Evolutionary conservation across 2,797 vertebrate genomes (phyloP).

Genomic region (Neopelma chrysocephalum): DNA sequence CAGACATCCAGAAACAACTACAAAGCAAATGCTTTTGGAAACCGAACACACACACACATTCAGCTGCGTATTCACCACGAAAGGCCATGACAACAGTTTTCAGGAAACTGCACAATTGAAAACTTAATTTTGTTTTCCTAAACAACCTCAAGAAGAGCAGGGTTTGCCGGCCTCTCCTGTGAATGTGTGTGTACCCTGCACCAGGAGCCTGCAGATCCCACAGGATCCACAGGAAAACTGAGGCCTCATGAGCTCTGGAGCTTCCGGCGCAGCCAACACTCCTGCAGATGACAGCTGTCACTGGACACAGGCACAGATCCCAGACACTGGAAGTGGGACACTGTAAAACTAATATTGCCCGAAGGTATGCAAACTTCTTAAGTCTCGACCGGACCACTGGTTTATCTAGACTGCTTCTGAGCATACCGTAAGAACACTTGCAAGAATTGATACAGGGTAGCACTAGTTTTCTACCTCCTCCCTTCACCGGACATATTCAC

Average conservation of each 20-base stretch:
- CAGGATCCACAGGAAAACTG: neutral
- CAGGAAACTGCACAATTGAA: neutral
- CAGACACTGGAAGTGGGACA: neutral
- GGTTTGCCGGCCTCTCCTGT: neutral
- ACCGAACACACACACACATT: neutral
- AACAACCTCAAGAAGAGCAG: neutral
- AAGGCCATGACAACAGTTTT: neutral
- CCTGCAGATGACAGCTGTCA: constrained; percentile 52
- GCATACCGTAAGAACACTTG: neutral
- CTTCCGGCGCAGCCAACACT: neutral
- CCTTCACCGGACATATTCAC: neutral
- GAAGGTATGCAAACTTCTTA: neutral
- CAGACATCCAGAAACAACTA: neutral
- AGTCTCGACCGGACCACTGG: neutral
- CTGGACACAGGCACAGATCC: neutral
- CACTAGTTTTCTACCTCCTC: neutral
- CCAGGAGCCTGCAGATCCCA: neutral
- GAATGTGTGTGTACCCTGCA: neutral
- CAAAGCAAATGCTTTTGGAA: neutral
- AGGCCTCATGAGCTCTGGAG: neutral
- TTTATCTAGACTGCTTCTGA: neutral
- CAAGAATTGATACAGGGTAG: neutral
- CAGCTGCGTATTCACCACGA: neutral
- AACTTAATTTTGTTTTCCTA: neutral
- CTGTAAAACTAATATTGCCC: neutral